Percentiles rank a stretch among this genome's conserved stretches.
These are phyloP conservation scores for Sebastolobus altivelis DNA, from an alignment of 2,797 vertebrate genomes.

Conservation along the genomic window DNA sequence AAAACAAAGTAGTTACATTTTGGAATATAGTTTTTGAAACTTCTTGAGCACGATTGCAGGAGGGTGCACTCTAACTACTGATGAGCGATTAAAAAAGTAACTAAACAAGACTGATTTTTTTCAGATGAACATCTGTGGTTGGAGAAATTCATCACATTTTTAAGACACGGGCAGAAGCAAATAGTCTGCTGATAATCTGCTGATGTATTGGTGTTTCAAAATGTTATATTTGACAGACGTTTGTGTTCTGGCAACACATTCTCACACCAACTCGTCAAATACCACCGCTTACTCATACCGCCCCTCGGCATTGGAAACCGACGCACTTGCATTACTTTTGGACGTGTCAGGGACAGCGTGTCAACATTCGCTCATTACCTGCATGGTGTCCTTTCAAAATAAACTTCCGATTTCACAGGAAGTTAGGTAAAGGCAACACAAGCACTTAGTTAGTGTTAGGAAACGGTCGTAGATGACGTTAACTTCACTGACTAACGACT, in stretches of 20 bases:
- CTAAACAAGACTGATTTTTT: not conserved
- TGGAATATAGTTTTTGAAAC: not conserved
- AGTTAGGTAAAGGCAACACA: no score
- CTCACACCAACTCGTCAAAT: no score
- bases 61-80: not conserved
- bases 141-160: not conserved
- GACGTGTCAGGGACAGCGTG: not conserved
- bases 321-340: not conserved
- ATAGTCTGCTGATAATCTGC: not conserved
- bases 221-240: not conserved
- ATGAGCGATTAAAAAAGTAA: not conserved
- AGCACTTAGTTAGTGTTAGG: no score
- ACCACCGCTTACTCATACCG: no score
- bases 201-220: not conserved
- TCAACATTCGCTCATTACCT: not conserved
- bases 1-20: slow-evolving; percentile 10
- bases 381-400: not conserved
- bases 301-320: not conserved
- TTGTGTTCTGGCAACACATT: not conserved
- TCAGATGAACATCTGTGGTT: not conserved
- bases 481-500: no score
- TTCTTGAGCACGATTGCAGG: not conserved
- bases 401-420: no score
- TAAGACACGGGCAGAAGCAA: not conserved
- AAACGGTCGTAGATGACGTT: no score